These are phyloP conservation scores for Orthosia cruda DNA, from an alignment of 2,888 invertebrate genomes.

Conservation along the genomic window DNA sequence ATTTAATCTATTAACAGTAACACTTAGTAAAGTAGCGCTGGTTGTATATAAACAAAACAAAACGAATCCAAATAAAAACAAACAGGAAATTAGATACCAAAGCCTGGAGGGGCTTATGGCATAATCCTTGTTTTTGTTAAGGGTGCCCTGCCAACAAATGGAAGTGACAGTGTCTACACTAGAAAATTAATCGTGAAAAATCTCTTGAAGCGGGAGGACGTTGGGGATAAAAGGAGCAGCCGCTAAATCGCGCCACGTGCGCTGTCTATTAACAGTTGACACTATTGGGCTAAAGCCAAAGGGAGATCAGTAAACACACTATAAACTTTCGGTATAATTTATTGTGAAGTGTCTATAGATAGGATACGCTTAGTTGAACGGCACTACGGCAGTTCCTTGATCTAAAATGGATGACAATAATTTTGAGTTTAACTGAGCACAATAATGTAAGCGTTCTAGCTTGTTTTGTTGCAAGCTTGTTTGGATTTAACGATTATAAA, in stretches of 20 bases:
- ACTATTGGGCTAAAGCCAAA: constrained; percentile 87
- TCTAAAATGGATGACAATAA: constrained; percentile 59
- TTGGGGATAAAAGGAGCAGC: constrained; percentile 77
- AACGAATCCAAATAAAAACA: constrained; percentile 81
- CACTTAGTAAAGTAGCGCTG: constrained; percentile 47
- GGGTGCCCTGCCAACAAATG: constrained; percentile 89
- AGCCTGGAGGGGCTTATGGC: constrained; percentile 84
- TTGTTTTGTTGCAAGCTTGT: constrained; percentile 39
- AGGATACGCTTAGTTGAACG: constrained; percentile 63
- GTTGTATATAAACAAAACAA: constrained; percentile 76
- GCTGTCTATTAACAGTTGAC: constrained; percentile 89
- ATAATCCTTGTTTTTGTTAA: constrained; percentile 90
- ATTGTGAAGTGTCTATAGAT: constrained; percentile 66
- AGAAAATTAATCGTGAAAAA: constrained; percentile 91
- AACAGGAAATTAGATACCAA: constrained; percentile 86
- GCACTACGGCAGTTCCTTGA: constrained; percentile 60
- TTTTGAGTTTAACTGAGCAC: constrained; percentile 30
- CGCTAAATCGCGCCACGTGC: constrained; percentile 89
- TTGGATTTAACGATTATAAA: constrained; percentile 31
- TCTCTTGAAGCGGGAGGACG: constrained; percentile 82
- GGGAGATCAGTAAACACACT: constrained; percentile 72
- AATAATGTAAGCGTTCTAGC: constrained; percentile 38
- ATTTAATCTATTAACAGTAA: constrained; percentile 57
- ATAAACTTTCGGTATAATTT: constrained; percentile 72
- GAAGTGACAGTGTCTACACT: constrained; percentile 88